phyloP scores from a whole-genome alignment of 2,888 invertebrate genomes.

The Drosophila pegasa region DNA sequence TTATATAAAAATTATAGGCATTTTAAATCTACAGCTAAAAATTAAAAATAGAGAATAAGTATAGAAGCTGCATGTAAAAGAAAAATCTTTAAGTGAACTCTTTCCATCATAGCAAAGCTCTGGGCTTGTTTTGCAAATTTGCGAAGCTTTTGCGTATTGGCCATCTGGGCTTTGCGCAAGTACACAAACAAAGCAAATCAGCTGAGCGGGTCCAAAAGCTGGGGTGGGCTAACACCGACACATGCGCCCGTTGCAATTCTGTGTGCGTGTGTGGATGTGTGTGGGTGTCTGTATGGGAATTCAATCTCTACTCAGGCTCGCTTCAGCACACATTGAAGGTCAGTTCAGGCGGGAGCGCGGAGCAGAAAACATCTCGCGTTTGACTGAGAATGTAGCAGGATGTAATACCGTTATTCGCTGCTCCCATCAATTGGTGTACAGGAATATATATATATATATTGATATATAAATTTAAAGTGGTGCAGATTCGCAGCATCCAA shows the following conservation, averaged over 20 bases:
- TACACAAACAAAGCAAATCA: constrained; percentile 65
- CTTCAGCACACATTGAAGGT: constrained; percentile 64
- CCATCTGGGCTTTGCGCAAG: constrained; percentile 64
- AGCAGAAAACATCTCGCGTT: constrained; percentile 54
- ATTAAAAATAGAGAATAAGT: neutral
- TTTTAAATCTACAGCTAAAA: neutral
- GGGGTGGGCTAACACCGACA: constrained; percentile 49
- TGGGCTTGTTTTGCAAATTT: constrained; percentile 23
- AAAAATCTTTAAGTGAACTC: constrained; percentile 4
- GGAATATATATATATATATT: constrained; percentile 47
- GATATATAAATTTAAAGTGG: constrained; percentile 56
- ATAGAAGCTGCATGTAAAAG: neutral
- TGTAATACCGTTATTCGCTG: constrained; percentile 19
- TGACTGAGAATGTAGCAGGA: constrained; percentile 42
- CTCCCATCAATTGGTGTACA: constrained; percentile 37
- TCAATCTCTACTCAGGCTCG: constrained; percentile 54
- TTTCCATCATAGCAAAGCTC: constrained; percentile 2
- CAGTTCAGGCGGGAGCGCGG: constrained; percentile 68
- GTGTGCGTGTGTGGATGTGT: constrained; percentile 9
- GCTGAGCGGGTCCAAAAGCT: constrained; percentile 49
- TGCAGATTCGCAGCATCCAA: constrained; percentile 56
- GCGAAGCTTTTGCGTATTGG: constrained; percentile 37
- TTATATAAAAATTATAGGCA: neutral
- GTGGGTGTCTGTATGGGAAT: constrained; percentile 30
- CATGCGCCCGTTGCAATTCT: constrained; percentile 49